phyloP scores from a whole-genome alignment of 2,113 vertebrate species.

The Gymnorhina tibicen region DNA sequence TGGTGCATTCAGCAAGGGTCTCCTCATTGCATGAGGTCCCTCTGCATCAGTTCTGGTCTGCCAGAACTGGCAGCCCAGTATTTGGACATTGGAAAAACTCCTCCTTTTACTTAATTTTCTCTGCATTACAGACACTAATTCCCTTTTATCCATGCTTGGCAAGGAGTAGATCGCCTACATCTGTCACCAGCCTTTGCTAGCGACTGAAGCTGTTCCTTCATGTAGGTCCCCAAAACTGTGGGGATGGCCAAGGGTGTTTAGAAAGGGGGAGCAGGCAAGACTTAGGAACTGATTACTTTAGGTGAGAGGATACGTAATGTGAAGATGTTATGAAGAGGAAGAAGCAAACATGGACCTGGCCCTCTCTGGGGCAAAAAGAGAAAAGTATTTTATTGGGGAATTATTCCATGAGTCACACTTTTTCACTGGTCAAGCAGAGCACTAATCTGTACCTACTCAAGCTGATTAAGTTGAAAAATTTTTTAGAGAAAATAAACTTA shows the following conservation, averaged over 20 bases:
- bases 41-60: neutral
- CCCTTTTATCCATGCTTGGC: neutral
- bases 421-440: neutral
- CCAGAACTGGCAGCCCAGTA: neutral
- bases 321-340: neutral
- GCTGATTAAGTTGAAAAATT: neutral
- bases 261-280: neutral
- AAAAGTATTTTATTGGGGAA: neutral
- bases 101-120: neutral
- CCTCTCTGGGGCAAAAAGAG: neutral
- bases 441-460: neutral
- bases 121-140: neutral
- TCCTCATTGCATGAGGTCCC: neutral
- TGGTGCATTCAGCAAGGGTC: neutral
- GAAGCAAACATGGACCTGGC: neutral
- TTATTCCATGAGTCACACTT: neutral
- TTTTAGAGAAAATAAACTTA: neutral
- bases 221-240: accelerated
- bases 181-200: neutral
- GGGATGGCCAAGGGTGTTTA: neutral
- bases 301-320: neutral
- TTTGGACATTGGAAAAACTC: neutral
- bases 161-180: accelerated
- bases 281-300: neutral
- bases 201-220: neutral